These are phyloP conservation scores for Phymastichus coffea DNA, from an alignment of 1,140 invertebrate species.

Conservation along the genomic window DNA sequence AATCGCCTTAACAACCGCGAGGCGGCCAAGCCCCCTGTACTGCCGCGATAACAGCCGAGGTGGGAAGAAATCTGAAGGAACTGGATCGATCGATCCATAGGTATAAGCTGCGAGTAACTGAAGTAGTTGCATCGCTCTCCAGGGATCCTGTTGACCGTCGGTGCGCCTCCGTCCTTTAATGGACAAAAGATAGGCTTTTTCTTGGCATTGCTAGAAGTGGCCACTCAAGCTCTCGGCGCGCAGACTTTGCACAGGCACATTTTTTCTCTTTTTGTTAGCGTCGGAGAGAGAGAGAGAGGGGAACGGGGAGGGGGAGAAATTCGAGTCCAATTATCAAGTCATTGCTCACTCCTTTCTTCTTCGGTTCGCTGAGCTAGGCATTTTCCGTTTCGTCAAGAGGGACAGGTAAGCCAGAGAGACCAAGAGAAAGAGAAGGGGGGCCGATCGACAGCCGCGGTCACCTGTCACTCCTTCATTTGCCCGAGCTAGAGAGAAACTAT, in stretches of 20 bases:
- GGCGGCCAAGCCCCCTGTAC: too few relatives aligned
- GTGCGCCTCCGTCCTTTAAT: too few relatives aligned
- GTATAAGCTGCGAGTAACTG: too few relatives aligned
- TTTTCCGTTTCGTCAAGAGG: background rate
- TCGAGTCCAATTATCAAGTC: background rate
- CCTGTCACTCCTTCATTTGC: constrained; percentile 3
- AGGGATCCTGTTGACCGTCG: too few relatives aligned
- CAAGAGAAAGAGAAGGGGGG: background rate
- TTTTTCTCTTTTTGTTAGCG: background rate
- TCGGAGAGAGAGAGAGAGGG: background rate
- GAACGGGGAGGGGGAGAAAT: background rate
- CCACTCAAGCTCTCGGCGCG: too few relatives aligned
- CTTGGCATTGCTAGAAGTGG: too few relatives aligned
- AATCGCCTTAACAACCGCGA: constrained; percentile 25
- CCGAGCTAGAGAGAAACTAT: background rate
- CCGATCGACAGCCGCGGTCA: constrained; percentile 6
- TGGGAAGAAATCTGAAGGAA: too few relatives aligned
- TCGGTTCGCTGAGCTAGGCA: background rate
- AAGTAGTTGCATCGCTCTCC: too few relatives aligned
- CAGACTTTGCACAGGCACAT: background rate
- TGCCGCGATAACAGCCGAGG: too few relatives aligned
- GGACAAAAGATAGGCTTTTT: too few relatives aligned
- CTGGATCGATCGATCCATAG: too few relatives aligned
- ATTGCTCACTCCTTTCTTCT: background rate
- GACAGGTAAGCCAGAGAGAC: background rate